Evolutionary conservation across 2,797 vertebrate species (phyloP).

Genomic region (Anguilla marmorata): DNA sequence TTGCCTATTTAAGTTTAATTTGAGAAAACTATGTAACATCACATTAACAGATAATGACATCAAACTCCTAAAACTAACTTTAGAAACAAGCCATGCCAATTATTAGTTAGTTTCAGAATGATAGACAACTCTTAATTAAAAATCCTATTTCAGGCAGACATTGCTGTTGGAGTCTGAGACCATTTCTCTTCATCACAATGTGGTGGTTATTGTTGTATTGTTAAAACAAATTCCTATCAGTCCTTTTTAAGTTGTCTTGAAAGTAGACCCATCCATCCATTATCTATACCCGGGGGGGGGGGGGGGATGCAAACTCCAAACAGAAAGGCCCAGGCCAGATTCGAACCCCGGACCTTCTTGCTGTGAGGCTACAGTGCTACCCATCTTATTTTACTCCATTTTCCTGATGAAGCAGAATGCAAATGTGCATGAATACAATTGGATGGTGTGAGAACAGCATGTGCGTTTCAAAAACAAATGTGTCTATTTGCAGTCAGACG

Average conservation of each 20-base stretch:
- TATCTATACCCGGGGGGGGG: too few species aligned
- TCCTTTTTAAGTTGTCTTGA: constrained; percentile 53
- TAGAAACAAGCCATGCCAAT: constrained; percentile 46
- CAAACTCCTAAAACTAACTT: constrained; percentile 55
- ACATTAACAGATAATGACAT: background rate
- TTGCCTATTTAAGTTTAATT: background rate
- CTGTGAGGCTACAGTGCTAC: too few species aligned
- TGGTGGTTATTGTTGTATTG: background rate
- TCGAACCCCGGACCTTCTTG: too few species aligned
- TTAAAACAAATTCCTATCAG: background rate
- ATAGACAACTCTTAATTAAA: constrained; percentile 65
- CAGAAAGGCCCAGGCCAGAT: too few species aligned
- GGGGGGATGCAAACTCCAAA: too few species aligned
- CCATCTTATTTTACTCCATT: background rate
- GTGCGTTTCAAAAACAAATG: background rate
- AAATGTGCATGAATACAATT: background rate
- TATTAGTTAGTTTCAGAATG: constrained; percentile 52
- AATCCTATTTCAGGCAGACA: constrained; percentile 58
- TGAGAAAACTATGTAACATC: background rate
- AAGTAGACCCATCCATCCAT: constrained; percentile 55
- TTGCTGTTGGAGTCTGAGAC: background rate
- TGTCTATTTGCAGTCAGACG: background rate
- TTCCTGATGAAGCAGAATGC: background rate
- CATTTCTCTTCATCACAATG: constrained; percentile 48
- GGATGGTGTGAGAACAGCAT: background rate